Conservation (phyloP, 2,797 vertebrate species). For the Sebastolobus altivelis region DNA sequence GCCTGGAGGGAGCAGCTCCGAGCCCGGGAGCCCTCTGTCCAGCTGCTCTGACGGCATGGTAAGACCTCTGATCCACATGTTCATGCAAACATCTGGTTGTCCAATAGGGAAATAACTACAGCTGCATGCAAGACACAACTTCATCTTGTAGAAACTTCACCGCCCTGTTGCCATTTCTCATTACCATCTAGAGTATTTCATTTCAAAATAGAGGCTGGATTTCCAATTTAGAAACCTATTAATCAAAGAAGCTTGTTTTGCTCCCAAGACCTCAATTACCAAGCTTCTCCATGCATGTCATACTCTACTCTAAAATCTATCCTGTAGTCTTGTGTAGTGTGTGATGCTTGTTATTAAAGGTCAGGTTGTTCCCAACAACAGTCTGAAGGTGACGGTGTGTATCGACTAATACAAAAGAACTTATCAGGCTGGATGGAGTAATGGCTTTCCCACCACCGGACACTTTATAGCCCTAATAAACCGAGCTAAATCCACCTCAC, state of each 20-base stretch:
- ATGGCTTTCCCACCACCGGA: slow-evolving; percentile 79
- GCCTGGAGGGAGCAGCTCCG: slow-evolving; percentile 90
- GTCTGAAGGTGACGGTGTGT: slow-evolving; percentile 40
- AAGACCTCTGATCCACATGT: slow-evolving; percentile 72
- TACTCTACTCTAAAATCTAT: slow-evolving; percentile 3
- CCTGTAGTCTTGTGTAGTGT: not conserved
- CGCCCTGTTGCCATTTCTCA: not conserved
- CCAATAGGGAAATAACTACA: not conserved
- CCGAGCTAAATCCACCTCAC: slow-evolving; percentile 80
- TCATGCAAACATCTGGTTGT: slow-evolving; percentile 15
- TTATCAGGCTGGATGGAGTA: slow-evolving; percentile 55
- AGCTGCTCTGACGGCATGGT: slow-evolving; percentile 96
- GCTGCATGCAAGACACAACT: not conserved
- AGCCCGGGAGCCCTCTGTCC: slow-evolving; percentile 93
- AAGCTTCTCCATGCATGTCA: slow-evolving; percentile 34
- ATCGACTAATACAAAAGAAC: slow-evolving; percentile 48
- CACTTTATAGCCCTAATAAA: slow-evolving; percentile 82
- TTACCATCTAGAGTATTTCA: not conserved
- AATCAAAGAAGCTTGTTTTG: slow-evolving; percentile 39
- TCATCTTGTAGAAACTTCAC: not conserved
- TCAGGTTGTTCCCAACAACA: slow-evolving; percentile 14
- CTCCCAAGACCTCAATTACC: slow-evolving; percentile 41
- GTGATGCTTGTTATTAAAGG: slow-evolving; percentile 20
- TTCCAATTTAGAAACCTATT: slow-evolving; percentile 39
- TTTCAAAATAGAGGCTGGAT: slow-evolving; percentile 8